A percentile compares a stretch with the other conserved stretches of the same genome.
phyloP scores from a whole-genome alignment of 2,797 vertebrate genomes.

The Crax fasciolata region DNA sequence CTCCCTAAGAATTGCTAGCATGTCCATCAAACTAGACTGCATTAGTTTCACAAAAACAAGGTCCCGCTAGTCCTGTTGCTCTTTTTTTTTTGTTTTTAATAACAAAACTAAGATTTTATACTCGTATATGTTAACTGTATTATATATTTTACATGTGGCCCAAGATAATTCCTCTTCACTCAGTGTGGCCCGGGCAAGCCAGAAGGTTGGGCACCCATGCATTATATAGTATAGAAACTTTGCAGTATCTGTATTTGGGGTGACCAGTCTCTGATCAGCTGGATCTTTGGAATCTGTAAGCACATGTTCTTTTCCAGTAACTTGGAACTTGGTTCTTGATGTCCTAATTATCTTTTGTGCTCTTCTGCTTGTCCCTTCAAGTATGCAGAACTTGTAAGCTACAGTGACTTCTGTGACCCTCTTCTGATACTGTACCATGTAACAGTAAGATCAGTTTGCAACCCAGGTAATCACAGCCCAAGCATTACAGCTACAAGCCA shows the following conservation, averaged over 20 bases:
- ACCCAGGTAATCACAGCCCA: background rate
- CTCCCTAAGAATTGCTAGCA: too few relatives aligned
- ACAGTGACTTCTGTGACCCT: rapidly evolving
- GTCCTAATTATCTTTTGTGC: background rate
- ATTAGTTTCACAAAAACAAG: too few relatives aligned
- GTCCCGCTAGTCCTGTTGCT: too few relatives aligned
- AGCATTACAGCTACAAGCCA: background rate
- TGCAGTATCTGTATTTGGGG: background rate
- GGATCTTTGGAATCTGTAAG: background rate
- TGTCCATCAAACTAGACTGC: too few relatives aligned
- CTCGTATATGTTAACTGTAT: too few relatives aligned
- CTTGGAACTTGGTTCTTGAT: background rate
- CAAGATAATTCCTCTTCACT: too few relatives aligned
- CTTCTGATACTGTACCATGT: background rate
- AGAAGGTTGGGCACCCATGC: too few relatives aligned
- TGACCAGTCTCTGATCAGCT: background rate
- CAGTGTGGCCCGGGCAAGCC: too few relatives aligned
- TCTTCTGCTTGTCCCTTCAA: background rate
- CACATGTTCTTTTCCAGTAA: rapidly evolving
- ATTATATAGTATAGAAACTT: background rate
- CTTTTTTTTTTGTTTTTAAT: too few relatives aligned
- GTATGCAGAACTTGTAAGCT: background rate
- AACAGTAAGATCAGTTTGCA: background rate
- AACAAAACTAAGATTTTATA: too few relatives aligned
- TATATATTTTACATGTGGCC: too few relatives aligned